phyloP scores from a whole-genome alignment of 1,140 invertebrate species.

The Apis florea region DNA sequence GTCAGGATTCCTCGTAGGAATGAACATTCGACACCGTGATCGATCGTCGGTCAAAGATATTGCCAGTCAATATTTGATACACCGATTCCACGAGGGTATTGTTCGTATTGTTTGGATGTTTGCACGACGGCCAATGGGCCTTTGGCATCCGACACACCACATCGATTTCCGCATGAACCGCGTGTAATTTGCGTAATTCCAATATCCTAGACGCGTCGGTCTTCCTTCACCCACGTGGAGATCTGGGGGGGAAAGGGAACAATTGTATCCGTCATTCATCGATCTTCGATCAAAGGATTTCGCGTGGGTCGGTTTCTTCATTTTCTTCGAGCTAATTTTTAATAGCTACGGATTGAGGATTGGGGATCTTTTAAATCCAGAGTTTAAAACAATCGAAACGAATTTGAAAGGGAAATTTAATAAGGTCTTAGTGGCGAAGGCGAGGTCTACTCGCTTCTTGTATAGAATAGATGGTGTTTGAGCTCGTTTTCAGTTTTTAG shows the following conservation, averaged over 20 bases:
- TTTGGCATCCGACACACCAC: slow-evolving; percentile 8
- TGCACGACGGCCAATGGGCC: slow-evolving; percentile 1
- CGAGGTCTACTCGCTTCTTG: too few relatives aligned
- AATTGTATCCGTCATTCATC: too few relatives aligned
- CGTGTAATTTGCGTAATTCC: slow-evolving; percentile 30
- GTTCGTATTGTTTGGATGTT: slow-evolving; percentile 35
- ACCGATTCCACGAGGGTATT: not conserved
- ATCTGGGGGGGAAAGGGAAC: too few relatives aligned
- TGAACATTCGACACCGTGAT: not conserved
- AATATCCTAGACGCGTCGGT: not conserved
- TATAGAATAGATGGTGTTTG: not conserved
- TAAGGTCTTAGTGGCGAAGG: too few relatives aligned
- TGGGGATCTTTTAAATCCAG: too few relatives aligned
- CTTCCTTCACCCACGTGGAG: not conserved
- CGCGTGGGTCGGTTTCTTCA: not conserved
- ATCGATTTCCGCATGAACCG: slow-evolving; percentile 5
- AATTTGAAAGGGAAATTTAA: too few relatives aligned
- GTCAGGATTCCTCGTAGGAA: not conserved
- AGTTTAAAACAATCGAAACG: too few relatives aligned
- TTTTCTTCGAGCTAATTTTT: too few relatives aligned
- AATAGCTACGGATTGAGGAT: too few relatives aligned
- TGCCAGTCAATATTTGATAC: slow-evolving; percentile 12
- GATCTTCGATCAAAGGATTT: too few relatives aligned
- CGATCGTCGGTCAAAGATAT: not conserved
- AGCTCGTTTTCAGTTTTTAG: fast-evolving